Evolutionary conservation across 1,140 invertebrate species (phyloP).

Genomic region (Cyphomyrmex costatus): DNA sequence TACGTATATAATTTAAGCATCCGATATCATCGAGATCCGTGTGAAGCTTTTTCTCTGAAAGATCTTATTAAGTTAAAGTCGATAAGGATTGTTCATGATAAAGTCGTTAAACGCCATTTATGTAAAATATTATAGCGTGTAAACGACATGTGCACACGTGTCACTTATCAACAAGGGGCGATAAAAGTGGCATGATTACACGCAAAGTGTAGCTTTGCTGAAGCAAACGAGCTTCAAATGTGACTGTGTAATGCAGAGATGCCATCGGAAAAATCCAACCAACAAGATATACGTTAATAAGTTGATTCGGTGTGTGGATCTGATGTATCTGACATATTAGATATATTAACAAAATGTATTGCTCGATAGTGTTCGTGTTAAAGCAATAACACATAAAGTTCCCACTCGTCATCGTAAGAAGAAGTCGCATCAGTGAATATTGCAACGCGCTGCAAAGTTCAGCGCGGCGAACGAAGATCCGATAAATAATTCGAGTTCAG

Average conservation of each 20-base stretch:
- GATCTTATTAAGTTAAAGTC: background rate
- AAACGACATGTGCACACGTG: slow-evolving; percentile 13
- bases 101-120: slow-evolving; percentile 21
- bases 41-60: background rate
- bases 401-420: slow-evolving; percentile 35
- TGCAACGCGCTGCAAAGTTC: slow-evolving; percentile 41
- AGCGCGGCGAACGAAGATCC: slow-evolving; percentile 31
- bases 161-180: slow-evolving; percentile 6
- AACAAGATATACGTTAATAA: background rate
- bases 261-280: background rate
- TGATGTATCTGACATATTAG: background rate
- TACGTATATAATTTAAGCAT: background rate
- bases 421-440: slow-evolving; percentile 40
- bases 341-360: slow-evolving; percentile 28
- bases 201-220: too few relatives aligned
- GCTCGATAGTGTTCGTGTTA: slow-evolving; percentile 36
- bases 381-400: slow-evolving; percentile 49
- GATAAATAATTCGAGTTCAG: slow-evolving; percentile 53
- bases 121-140: slow-evolving; percentile 10
- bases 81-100: background rate
- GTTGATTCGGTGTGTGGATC: background rate
- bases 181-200: slow-evolving; percentile 50
- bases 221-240: slow-evolving; percentile 19
- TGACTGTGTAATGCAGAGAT: background rate
- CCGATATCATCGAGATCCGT: slow-evolving; percentile 20